These are phyloP conservation scores for Rugalucina vietnamica DNA, from an alignment of 2,888 invertebrate species.

Conservation along the genomic window DNA sequence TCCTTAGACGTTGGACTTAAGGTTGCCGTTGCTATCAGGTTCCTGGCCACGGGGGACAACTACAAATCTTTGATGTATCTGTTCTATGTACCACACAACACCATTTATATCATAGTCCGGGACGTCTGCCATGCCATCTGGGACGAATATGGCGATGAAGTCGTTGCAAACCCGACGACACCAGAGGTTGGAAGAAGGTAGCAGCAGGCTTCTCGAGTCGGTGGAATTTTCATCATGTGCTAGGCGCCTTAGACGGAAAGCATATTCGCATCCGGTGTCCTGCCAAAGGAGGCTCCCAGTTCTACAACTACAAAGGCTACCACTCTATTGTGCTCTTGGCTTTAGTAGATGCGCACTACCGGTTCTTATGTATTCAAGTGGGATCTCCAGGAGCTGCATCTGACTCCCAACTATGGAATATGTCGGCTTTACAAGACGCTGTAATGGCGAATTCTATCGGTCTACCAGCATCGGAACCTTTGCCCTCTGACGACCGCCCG, in stretches of 20 bases:
- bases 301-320: not conserved
- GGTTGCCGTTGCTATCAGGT: slow-evolving; percentile 15
- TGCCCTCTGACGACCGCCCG: slow-evolving; percentile 41
- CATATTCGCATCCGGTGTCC: not conserved
- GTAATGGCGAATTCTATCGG: slow-evolving; percentile 37
- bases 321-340: not conserved
- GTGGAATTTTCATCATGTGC: not conserved
- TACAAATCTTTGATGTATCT: slow-evolving; percentile 14
- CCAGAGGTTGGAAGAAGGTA: not conserved
- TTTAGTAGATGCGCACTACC: not conserved
- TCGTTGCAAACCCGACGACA: not conserved
- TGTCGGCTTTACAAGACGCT: slow-evolving; percentile 43
- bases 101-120: not conserved
- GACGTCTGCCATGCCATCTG: not conserved
- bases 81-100: slow-evolving; percentile 7
- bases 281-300: not conserved
- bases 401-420: slow-evolving; percentile 53
- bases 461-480: slow-evolving; percentile 30
- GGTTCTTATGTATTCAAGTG: not conserved
- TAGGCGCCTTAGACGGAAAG: not conserved
- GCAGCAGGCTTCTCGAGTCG: not conserved
- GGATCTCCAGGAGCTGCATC: slow-evolving; percentile 8
- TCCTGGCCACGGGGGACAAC: slow-evolving; percentile 19
- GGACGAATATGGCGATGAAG: not conserved
- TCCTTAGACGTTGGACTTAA: slow-evolving; percentile 17